These are phyloP conservation scores for Uropetala carovei DNA, from an alignment of 2,888 invertebrate genomes.

Conservation along the genomic window DNA sequence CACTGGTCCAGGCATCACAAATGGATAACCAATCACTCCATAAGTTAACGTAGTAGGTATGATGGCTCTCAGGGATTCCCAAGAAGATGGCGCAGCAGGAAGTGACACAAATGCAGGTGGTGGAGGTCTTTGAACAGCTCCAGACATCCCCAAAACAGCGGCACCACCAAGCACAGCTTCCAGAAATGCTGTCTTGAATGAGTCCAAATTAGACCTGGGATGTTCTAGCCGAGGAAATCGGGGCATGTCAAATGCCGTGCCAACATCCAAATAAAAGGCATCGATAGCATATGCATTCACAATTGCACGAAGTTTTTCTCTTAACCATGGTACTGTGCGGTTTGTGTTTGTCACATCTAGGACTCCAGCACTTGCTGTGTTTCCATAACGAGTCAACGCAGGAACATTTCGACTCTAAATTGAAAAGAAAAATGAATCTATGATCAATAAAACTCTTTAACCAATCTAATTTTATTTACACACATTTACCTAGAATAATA, in stretches of 20 bases:
- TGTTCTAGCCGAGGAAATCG: slow-evolving; percentile 86
- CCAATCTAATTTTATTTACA: neutral
- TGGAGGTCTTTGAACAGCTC: slow-evolving; percentile 87
- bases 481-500: neutral
- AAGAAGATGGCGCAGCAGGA: slow-evolving; percentile 90
- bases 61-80: slow-evolving; percentile 89
- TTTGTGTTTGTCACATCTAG: slow-evolving; percentile 89
- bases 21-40: slow-evolving; percentile 94
- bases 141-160: slow-evolving; percentile 88
- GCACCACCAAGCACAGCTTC: slow-evolving; percentile 78
- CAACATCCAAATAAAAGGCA: slow-evolving; percentile 90
- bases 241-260: slow-evolving; percentile 90
- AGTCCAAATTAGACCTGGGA: slow-evolving; percentile 87
- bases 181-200: slow-evolving; percentile 86
- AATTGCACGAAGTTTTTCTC: slow-evolving; percentile 83
- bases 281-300: slow-evolving; percentile 87
- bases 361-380: slow-evolving; percentile 86
- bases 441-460: neutral
- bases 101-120: slow-evolving; percentile 91
- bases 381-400: slow-evolving; percentile 89
- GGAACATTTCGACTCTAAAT: slow-evolving; percentile 81
- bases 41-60: slow-evolving; percentile 92
- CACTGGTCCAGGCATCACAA: slow-evolving; percentile 94
- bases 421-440: neutral
- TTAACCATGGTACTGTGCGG: slow-evolving; percentile 87